These are phyloP conservation scores for Patiria miniata DNA, from an alignment of 35 echinoderm and acorn worm genomes.

Conservation along the genomic window DNA sequence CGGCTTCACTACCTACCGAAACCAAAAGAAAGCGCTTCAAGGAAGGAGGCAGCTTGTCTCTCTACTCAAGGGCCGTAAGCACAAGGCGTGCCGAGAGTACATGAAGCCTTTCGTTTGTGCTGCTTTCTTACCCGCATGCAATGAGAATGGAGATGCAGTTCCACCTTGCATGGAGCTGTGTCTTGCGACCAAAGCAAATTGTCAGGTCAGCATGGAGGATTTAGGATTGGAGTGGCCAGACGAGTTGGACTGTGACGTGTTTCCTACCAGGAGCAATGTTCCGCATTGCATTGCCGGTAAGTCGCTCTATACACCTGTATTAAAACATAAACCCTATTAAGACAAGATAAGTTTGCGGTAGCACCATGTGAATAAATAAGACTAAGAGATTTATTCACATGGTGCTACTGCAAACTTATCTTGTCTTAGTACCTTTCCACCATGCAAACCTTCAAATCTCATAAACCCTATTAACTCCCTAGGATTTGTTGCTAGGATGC, in stretches of 20 bases:
- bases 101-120: not conserved
- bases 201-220: not conserved
- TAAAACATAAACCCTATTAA: not conserved
- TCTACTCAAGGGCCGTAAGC: not conserved
- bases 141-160: not conserved
- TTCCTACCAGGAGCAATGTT: not conserved
- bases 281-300: not conserved
- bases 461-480: too few relatives aligned
- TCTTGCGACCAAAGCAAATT: not conserved
- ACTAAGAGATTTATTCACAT: too few relatives aligned
- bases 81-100: not conserved
- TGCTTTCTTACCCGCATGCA: not conserved
- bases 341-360: too few relatives aligned
- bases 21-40: not conserved
- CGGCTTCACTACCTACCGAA: not conserved
- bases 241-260: not conserved
- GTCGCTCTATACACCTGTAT: not conserved
- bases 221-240: not conserved
- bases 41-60: not conserved
- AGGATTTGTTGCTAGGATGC: too few relatives aligned
- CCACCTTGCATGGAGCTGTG: slow-evolving; percentile 12
- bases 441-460: not conserved
- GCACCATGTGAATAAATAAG: too few relatives aligned
- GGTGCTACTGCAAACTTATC: too few relatives aligned
- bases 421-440: too few relatives aligned